Percentiles rank a stretch among this genome's conserved stretches.
These are phyloP conservation scores for Parauchenoglanis ngamensis DNA, from an alignment of 2,797 vertebrate species.

Conservation along the genomic window DNA sequence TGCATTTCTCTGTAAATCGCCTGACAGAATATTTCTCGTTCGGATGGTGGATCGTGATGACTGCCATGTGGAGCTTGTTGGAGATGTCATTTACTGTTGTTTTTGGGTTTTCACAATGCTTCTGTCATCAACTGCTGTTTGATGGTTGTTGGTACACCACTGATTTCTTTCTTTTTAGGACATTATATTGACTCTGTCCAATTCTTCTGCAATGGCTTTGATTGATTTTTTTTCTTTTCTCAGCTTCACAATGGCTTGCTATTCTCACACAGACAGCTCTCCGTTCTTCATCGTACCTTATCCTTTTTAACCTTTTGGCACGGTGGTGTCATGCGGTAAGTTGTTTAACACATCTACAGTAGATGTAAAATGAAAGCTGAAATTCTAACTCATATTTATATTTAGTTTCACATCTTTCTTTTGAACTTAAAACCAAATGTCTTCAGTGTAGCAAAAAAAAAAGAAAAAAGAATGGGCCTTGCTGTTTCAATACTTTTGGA, in stretches of 20 bases:
- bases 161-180: not conserved
- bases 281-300: not conserved
- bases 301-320: not conserved
- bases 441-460: not conserved
- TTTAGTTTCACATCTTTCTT: not conserved
- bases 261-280: not conserved
- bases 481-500: not conserved
- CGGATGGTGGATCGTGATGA: not conserved
- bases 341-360: not conserved
- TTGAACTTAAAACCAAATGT: not conserved
- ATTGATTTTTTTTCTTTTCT: not conserved
- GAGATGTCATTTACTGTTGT: not conserved
- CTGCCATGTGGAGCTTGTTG: not conserved
- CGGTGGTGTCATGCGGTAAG: too few species aligned
- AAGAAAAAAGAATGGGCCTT: not conserved
- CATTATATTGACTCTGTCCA: not conserved
- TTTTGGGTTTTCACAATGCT: not conserved
- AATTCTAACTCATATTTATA: not conserved
- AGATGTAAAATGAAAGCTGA: not conserved
- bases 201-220: not conserved
- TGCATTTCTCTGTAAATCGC: not conserved
- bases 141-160: not conserved
- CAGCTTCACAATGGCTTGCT: not conserved
- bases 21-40: not conserved
- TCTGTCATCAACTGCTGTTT: not conserved